Percentiles rank a stretch among this genome's conserved stretches.
Evolutionary conservation across 1,140 invertebrate genomes (phyloP).

Genomic region (Watersipora subatra): DNA sequence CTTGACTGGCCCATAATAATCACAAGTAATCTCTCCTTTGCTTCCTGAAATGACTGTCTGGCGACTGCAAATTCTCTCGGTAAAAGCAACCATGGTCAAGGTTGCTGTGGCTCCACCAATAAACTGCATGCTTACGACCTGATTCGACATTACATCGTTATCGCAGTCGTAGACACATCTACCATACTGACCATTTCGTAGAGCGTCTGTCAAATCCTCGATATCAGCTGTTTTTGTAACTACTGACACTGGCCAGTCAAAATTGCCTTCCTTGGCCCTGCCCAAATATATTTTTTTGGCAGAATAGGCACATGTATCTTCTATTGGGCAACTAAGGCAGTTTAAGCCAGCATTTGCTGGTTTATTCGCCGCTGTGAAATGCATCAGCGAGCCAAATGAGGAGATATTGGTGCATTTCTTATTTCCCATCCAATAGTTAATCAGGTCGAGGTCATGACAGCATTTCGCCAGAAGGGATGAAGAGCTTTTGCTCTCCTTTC

Average conservation of each 20-base stretch:
- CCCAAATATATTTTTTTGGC: slow-evolving; percentile 41
- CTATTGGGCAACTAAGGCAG: slow-evolving; percentile 37
- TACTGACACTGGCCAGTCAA: slow-evolving; percentile 30
- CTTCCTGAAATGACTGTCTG: slow-evolving; percentile 31
- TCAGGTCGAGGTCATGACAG: slow-evolving; percentile 45
- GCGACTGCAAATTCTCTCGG: slow-evolving; percentile 33
- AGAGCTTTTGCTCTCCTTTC: slow-evolving; percentile 32
- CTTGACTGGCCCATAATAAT: slow-evolving; percentile 6
- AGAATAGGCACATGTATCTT: slow-evolving; percentile 40
- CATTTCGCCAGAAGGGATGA: slow-evolving; percentile 42
- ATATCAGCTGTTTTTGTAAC: slow-evolving; percentile 28
- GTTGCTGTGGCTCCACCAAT: slow-evolving; percentile 39
- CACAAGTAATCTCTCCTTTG: slow-evolving; percentile 25
- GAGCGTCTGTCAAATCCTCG: slow-evolving; percentile 32
- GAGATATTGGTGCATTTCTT: slow-evolving; percentile 32
- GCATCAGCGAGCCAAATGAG: slow-evolving; percentile 41
- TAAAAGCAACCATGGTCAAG: slow-evolving; percentile 43
- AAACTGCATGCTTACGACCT: slow-evolving; percentile 43
- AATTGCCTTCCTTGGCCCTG: slow-evolving; percentile 10
- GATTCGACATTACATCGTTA: slow-evolving; percentile 42
- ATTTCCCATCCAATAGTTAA: slow-evolving; percentile 40
- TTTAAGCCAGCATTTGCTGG: slow-evolving; percentile 25
- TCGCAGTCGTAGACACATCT: slow-evolving; percentile 41
- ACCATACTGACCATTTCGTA: slow-evolving; percentile 35
- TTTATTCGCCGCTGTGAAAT: slow-evolving; percentile 35